Percentiles rank a stretch among this genome's conserved stretches.
Evolutionary conservation across 2,888 invertebrate species (phyloP).

Genomic region (Metopia argyrocephala): DNA sequence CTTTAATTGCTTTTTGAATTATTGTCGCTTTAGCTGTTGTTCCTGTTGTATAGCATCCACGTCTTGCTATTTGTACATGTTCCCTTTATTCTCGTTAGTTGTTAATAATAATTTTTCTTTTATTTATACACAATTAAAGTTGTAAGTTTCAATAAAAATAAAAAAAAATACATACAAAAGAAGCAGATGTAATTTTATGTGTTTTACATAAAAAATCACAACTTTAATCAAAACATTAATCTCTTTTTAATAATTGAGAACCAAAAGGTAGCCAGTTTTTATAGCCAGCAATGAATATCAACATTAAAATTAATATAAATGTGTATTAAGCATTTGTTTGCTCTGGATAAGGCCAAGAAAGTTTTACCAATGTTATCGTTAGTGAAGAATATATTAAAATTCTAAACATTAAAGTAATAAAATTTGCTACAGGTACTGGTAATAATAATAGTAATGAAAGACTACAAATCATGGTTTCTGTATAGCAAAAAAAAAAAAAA

Average conservation of each 20-base stretch:
- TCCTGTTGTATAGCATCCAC: background rate
- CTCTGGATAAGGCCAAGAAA: too few species aligned
- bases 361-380: too few species aligned
- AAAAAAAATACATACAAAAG: conserved; percentile 40
- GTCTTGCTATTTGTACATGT: background rate
- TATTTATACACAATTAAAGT: conserved; percentile 44
- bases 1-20: conserved; percentile 60
- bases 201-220: conserved; percentile 40
- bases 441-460: background rate
- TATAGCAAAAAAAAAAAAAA: background rate
- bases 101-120: background rate
- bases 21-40: conserved; percentile 8
- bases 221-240: conserved; percentile 32
- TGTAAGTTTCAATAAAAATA: conserved; percentile 52
- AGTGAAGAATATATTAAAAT: background rate
- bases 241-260: conserved; percentile 39
- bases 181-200: conserved; percentile 57
- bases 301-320: too few species aligned
- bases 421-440: background rate
- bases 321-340: too few species aligned
- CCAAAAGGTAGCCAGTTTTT: background rate
- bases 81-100: background rate
- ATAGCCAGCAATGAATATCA: too few species aligned
- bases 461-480: too few species aligned
- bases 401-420: background rate